These are phyloP conservation scores for Drosophila lowei DNA, from an alignment of 1,140 invertebrate genomes.

Conservation along the genomic window DNA sequence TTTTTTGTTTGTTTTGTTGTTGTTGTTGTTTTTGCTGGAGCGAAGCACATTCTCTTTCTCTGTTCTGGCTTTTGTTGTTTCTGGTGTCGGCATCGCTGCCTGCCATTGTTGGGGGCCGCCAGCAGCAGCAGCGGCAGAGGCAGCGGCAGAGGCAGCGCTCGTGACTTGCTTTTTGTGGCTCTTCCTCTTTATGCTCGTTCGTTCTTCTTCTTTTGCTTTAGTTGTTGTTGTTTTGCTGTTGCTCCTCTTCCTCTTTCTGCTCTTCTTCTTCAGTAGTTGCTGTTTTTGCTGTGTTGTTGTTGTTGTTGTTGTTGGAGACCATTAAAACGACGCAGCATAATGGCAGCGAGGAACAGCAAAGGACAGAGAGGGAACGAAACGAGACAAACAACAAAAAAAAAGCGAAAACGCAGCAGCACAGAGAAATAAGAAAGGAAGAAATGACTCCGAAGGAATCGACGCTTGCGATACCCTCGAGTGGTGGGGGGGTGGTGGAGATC, in stretches of 20 bases:
- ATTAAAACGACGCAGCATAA: constrained; percentile 82
- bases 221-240: constrained; percentile 21
- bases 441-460: no score
- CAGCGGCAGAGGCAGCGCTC: constrained; percentile 32
- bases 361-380: constrained; percentile 22
- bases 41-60: no score
- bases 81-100: constrained; percentile 39
- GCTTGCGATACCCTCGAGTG: no score
- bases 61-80: constrained; percentile 15
- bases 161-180: constrained; percentile 62
- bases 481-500: no score
- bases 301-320: constrained; percentile 44
- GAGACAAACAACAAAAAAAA: constrained; percentile 33
- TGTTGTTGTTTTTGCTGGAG: not conserved
- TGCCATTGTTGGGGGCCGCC: constrained; percentile 59
- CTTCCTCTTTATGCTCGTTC: constrained; percentile 13
- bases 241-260: constrained; percentile 1
- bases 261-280: constrained; percentile 8
- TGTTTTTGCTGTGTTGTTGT: not conserved
- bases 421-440: constrained; percentile 1
- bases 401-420: constrained; percentile 35
- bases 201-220: constrained; percentile 14
- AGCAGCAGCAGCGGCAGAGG: not conserved
- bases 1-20: no score
- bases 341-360: constrained; percentile 61